Percentiles rank a stretch among this genome's conserved stretches.
Conservation (phyloP, 2,797 vertebrate species). For the Esox lucius region DNA sequence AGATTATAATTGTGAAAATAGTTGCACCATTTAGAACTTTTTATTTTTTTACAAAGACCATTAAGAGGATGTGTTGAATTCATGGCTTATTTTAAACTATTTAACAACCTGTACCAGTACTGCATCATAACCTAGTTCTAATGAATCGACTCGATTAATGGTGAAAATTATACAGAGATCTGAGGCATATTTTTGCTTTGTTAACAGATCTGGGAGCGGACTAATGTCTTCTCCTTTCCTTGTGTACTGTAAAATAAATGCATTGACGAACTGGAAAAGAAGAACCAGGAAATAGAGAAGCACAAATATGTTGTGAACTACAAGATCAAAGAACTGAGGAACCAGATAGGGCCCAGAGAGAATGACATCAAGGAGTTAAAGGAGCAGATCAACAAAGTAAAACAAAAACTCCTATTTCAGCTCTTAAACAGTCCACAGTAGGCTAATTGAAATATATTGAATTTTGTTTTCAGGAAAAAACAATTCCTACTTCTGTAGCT, state of each 20-base stretch:
- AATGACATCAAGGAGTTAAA: constrained; percentile 80
- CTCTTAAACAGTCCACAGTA: not conserved
- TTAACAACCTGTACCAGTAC: not conserved
- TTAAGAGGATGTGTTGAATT: not conserved
- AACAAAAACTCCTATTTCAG: not conserved
- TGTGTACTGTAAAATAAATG: constrained; percentile 75
- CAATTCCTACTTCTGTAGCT: not conserved
- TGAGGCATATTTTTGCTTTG: not conserved
- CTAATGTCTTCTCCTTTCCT: not conserved
- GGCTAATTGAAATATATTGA: not conserved
- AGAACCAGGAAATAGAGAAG: constrained; percentile 85
- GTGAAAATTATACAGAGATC: not conserved
- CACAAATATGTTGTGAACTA: constrained; percentile 83
- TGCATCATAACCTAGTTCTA: not conserved
- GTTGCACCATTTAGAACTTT: too few relatives aligned
- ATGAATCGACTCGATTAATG: not conserved
- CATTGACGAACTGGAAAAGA: constrained; percentile 82
- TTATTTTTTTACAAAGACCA: too few relatives aligned
- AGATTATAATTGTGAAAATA: too few relatives aligned
- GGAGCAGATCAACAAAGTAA: constrained; percentile 81
- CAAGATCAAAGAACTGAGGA: constrained; percentile 84
- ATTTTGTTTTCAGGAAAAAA: not conserved
- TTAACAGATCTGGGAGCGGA: not conserved
- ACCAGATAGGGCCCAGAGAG: constrained; percentile 81
- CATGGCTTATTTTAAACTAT: not conserved